Conservation (phyloP, 2,113 vertebrate species). For the Eurypyga helias region DNA sequence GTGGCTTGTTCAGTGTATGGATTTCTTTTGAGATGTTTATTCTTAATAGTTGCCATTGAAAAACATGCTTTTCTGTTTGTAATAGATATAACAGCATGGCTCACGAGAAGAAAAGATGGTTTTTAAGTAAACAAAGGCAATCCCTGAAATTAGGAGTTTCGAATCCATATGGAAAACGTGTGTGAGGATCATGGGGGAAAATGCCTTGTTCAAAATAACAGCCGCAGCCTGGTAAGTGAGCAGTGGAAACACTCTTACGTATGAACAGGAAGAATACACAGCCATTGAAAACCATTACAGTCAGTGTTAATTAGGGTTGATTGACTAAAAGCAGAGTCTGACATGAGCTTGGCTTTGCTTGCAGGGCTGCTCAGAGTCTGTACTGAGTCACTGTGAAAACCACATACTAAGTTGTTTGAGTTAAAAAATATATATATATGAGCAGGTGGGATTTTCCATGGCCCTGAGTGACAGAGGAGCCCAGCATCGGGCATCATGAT, state of each 20-base stretch:
- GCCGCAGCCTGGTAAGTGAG: background rate
- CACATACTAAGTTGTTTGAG: background rate
- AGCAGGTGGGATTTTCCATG: background rate
- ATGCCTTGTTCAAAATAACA: background rate
- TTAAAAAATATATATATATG: rapidly evolving
- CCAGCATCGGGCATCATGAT: rapidly evolving
- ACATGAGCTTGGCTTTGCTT: background rate
- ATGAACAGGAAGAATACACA: conserved; percentile 7
- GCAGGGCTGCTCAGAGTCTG: background rate
- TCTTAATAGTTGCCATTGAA: background rate
- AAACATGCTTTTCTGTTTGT: background rate
- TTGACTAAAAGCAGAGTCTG: background rate
- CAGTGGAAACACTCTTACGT: background rate
- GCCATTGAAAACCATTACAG: background rate
- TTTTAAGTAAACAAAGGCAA: background rate
- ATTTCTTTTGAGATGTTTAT: background rate
- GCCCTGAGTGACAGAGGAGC: background rate
- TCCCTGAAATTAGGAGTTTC: conserved; percentile 7
- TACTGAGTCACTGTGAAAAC: background rate
- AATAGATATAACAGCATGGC: background rate
- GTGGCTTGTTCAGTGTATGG: background rate
- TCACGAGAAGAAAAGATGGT: background rate
- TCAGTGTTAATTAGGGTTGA: conserved; percentile 9
- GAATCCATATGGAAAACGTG: conserved; percentile 37
- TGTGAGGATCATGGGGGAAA: conserved; percentile 5